Evolutionary conservation across 2,113 vertebrate genomes (phyloP).

Genomic region (Syrrhaptes paradoxus): DNA sequence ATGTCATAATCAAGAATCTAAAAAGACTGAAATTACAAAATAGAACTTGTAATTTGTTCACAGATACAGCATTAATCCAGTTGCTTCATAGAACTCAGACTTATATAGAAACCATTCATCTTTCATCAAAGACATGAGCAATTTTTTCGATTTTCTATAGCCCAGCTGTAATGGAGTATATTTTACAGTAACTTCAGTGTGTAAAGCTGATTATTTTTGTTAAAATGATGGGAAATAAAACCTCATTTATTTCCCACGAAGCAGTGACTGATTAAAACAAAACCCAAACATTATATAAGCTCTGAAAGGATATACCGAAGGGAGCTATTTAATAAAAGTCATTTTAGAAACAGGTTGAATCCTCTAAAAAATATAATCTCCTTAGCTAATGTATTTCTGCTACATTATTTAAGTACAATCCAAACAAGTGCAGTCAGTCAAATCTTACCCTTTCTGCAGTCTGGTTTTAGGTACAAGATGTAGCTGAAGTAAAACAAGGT

Average conservation of each 20-base stretch:
- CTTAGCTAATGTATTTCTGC: background rate
- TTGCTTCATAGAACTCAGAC: conserved; percentile 5
- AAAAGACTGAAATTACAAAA: conserved; percentile 30
- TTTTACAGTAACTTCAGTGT: conserved; percentile 16
- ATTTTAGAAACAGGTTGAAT: background rate
- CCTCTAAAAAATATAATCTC: background rate
- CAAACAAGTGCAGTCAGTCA: background rate
- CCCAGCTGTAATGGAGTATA: conserved; percentile 18
- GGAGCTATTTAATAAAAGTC: background rate
- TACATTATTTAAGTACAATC: background rate
- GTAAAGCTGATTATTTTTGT: background rate
- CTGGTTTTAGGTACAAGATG: background rate
- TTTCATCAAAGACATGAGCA: conserved; percentile 35
- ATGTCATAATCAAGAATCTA: conserved; percentile 21
- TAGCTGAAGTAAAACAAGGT: background rate
- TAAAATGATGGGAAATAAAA: conserved; percentile 22
- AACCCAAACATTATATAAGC: background rate
- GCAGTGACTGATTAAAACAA: conserved; percentile 13
- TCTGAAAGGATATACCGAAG: background rate
- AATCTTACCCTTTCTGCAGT: background rate
- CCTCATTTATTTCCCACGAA: background rate
- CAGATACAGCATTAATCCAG: conserved; percentile 19
- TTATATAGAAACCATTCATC: conserved; percentile 27
- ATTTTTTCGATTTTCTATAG: background rate
- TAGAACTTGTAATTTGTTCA: conserved; percentile 19